Conservation (phyloP, 2,888 invertebrate genomes). For the Trimorus sp. region DNA sequence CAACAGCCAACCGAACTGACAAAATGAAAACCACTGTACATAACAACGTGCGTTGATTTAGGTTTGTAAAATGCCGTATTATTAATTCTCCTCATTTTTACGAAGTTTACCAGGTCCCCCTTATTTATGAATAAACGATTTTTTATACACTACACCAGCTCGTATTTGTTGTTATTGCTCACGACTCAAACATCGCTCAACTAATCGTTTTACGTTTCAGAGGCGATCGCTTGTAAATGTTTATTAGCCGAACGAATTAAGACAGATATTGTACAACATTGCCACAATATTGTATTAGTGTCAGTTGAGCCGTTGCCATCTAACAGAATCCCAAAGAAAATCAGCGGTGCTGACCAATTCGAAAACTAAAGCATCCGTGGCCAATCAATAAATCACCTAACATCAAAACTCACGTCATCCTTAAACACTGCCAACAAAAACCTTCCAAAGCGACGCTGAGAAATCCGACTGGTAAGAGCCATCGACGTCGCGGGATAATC, state of each 20-base stretch:
- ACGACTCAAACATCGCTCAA: neutral
- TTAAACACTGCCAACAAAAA: conserved; percentile 25
- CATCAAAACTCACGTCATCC: conserved; percentile 27
- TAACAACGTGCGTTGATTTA: conserved; percentile 40
- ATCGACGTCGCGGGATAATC: conserved; percentile 22
- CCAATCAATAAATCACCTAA: conserved; percentile 16
- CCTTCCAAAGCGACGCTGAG: conserved; percentile 30
- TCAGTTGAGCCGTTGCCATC: conserved; percentile 10
- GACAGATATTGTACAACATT: conserved; percentile 57
- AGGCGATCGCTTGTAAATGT: neutral
- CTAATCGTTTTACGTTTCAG: conserved; percentile 44
- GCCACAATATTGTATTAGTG: conserved; percentile 47
- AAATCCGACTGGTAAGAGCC: conserved; percentile 46
- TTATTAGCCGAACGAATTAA: neutral
- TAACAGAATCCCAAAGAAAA: conserved; percentile 23
- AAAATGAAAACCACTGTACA: neutral
- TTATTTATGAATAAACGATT: conserved; percentile 57
- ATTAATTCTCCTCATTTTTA: conserved; percentile 28
- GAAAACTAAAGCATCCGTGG: conserved; percentile 7
- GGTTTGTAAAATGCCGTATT: conserved; percentile 42
- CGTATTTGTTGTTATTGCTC: conserved; percentile 35
- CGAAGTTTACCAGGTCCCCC: conserved; percentile 27
- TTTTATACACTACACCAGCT: conserved; percentile 35
- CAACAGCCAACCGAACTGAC: too few species aligned
- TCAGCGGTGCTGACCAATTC: neutral